Evolutionary conservation across 2,888 invertebrate species (phyloP).

Genomic region (Gymnocheta viridis): DNA sequence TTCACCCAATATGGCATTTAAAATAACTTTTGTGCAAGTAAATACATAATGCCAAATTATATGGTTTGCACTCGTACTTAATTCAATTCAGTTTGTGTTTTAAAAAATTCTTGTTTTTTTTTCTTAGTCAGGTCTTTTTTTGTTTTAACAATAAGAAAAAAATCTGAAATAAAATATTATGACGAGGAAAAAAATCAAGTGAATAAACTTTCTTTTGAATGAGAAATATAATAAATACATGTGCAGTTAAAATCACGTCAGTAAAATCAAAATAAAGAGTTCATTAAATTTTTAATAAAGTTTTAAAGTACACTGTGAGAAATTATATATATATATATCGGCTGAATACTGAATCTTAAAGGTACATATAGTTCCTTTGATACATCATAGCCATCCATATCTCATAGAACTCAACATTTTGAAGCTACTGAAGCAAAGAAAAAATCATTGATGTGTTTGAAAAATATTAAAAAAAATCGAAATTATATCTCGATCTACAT

Average conservation of each 20-base stretch:
- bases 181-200: neutral
- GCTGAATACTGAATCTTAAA: too few species aligned
- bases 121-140: neutral
- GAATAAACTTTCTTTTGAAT: slow-evolving; percentile 38
- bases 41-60: slow-evolving; percentile 48
- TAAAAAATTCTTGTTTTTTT: slow-evolving; percentile 34
- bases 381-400: too few species aligned
- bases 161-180: neutral
- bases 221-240: neutral
- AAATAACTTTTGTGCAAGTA: slow-evolving; percentile 14
- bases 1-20: slow-evolving; percentile 36
- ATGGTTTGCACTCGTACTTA: slow-evolving; percentile 42
- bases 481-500: too few species aligned
- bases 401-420: too few species aligned
- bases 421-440: too few species aligned
- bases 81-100: slow-evolving; percentile 39
- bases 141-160: neutral
- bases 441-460: too few species aligned
- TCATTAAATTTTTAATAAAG: neutral
- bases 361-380: too few species aligned
- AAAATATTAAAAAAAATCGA: too few species aligned
- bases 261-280: neutral
- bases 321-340: neutral
- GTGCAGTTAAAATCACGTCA: neutral
- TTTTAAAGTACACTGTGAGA: neutral